These are phyloP conservation scores for Akabosia matsudoensis DNA, from an alignment of 1,140 invertebrate genomes.

Conservation along the genomic window DNA sequence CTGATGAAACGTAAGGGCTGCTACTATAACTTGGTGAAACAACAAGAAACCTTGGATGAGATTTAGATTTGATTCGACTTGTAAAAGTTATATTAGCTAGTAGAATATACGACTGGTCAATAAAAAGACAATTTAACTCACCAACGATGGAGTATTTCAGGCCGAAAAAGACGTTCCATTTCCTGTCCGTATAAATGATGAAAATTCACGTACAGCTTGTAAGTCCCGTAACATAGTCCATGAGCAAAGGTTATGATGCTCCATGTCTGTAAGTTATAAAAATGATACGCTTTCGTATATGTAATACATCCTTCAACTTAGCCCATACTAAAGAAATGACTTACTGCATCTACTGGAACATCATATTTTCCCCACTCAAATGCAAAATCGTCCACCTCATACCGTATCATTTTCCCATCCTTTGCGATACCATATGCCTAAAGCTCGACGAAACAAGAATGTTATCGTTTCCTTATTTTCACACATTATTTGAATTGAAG, in stretches of 20 bases:
- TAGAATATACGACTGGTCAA: no score
- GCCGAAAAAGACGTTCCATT: constrained; percentile 34
- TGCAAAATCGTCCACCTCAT: background rate
- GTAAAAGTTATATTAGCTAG: no score
- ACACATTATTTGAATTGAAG: background rate
- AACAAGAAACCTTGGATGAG: constrained; percentile 55
- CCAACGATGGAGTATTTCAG: constrained; percentile 39
- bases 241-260: constrained; percentile 30
- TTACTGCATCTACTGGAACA: constrained; percentile 29
- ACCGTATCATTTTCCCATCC: background rate
- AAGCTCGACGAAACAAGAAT: background rate
- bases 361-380: constrained; percentile 39
- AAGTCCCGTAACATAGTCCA: constrained; percentile 38
- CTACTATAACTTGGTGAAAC: constrained; percentile 67
- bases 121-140: constrained; percentile 23
- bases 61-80: no score
- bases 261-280: background rate
- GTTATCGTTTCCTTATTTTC: no score
- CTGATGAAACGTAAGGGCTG: constrained; percentile 61
- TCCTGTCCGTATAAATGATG: constrained; percentile 39
- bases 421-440: background rate
- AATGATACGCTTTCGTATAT: no score
- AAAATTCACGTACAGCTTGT: constrained; percentile 29
- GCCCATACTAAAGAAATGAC: constrained; percentile 8
- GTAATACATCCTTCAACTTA: no score